phyloP scores from a whole-genome alignment of 2,113 vertebrate genomes.

The Vombatus ursinus region DNA sequence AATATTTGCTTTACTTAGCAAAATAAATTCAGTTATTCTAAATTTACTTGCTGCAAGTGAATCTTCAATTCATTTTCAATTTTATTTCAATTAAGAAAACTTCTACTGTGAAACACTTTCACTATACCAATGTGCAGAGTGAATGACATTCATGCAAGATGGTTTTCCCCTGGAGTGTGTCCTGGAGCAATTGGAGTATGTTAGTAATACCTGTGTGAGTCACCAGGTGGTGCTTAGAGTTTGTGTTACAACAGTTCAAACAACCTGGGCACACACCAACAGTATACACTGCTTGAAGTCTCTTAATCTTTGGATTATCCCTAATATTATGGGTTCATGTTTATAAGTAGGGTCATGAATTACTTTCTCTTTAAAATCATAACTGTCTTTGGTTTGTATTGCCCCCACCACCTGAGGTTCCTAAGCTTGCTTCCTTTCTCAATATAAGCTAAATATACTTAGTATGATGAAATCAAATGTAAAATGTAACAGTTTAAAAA shows the following conservation, averaged over 20 bases:
- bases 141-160: background rate
- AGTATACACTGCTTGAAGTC: background rate
- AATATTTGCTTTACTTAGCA: background rate
- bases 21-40: background rate
- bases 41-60: background rate
- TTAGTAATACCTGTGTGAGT: background rate
- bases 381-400: background rate
- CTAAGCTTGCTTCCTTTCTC: background rate
- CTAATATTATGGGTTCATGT: background rate
- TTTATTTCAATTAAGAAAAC: background rate
- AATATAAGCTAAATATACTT: background rate
- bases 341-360: background rate
- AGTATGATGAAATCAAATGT: background rate
- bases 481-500: background rate
- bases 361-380: background rate
- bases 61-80: background rate
- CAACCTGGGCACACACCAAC: background rate
- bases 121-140: background rate
- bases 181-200: background rate
- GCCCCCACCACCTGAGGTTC: background rate
- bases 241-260: background rate
- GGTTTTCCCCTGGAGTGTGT: background rate
- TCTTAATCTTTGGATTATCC: background rate
- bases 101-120: background rate
- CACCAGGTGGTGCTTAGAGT: background rate